A percentile compares a stretch with the other conserved stretches of the same genome.
These are phyloP conservation scores for Ceriagrion tenellum DNA, from an alignment of 2,888 invertebrate species.

Conservation along the genomic window DNA sequence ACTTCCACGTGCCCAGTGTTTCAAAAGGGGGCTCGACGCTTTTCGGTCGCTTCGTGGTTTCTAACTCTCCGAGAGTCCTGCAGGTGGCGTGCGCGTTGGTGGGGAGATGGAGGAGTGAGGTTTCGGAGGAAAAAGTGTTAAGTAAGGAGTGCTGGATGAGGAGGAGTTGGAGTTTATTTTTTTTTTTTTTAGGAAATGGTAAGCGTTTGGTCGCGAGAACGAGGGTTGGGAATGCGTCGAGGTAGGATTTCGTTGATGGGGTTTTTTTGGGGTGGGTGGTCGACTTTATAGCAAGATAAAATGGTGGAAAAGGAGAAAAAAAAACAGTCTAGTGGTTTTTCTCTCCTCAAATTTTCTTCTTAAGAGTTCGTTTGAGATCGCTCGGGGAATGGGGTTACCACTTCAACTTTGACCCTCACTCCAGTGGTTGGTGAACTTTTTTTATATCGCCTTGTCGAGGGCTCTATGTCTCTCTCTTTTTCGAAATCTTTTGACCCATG, in stretches of 20 bases:
- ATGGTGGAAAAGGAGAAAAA: not conserved
- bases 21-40: not conserved
- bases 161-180: not conserved
- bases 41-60: slow-evolving; percentile 41
- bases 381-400: not conserved
- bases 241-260: not conserved
- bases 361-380: slow-evolving; percentile 41
- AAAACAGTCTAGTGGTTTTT: not conserved
- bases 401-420: slow-evolving; percentile 4
- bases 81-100: not conserved
- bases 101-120: not conserved
- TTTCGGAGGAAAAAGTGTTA: not conserved
- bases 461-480: not conserved
- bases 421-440: not conserved
- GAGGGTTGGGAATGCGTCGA: slow-evolving; percentile 19
- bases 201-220: slow-evolving; percentile 5
- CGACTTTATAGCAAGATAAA: slow-evolving; percentile 12
- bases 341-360: not conserved
- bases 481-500: not conserved
- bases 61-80: slow-evolving; percentile 14
- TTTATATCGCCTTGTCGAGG: slow-evolving; percentile 9
- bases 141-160: not conserved
- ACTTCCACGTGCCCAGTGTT: not conserved
- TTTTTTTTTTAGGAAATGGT: not conserved
- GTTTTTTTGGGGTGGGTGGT: not conserved